Conservation (phyloP, 2,113 vertebrate species). For the Crypturellus undulatus region DNA sequence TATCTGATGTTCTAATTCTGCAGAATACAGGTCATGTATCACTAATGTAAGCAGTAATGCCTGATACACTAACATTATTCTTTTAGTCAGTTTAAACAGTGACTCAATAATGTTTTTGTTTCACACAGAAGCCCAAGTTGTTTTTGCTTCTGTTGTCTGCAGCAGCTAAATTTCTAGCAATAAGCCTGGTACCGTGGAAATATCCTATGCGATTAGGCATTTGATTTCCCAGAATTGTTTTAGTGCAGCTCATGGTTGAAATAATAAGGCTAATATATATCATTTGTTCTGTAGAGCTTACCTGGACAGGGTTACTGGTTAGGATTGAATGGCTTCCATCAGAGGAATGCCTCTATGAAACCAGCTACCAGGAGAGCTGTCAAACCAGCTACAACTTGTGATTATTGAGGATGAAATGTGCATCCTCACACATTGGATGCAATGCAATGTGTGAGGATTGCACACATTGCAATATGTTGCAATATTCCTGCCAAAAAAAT, state of each 20-base stretch:
- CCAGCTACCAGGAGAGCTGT: background rate
- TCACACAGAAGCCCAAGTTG: background rate
- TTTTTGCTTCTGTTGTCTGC: background rate
- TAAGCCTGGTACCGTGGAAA: background rate
- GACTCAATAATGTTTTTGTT: background rate
- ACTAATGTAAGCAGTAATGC: background rate
- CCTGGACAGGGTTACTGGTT: background rate
- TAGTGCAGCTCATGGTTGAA: background rate
- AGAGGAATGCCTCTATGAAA: background rate
- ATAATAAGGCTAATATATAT: background rate
- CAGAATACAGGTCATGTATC: background rate
- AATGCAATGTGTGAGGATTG: no score
- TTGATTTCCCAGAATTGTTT: slow-evolving; percentile 19
- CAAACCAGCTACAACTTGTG: background rate
- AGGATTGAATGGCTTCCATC: background rate
- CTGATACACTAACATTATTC: background rate
- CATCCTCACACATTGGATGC: no score
- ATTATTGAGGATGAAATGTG: background rate
- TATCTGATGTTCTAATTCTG: background rate
- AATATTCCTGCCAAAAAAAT: background rate
- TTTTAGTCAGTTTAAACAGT: background rate
- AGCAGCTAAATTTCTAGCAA: background rate
- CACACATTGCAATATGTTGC: no score
- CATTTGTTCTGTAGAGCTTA: background rate
- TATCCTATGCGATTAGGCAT: background rate